Evolutionary conservation across 2,888 invertebrate genomes (phyloP).

Genomic region (Eupithecia dodoneata): DNA sequence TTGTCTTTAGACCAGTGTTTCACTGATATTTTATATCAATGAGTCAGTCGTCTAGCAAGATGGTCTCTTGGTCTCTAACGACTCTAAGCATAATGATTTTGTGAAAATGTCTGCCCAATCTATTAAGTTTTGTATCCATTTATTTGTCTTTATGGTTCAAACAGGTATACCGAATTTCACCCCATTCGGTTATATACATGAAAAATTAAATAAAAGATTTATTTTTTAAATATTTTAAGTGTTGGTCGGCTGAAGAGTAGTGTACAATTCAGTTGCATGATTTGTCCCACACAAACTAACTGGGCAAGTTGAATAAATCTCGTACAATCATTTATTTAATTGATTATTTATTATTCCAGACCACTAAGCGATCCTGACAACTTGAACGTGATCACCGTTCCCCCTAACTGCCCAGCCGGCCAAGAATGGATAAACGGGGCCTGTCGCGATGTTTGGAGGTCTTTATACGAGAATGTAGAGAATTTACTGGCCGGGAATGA

Average conservation of each 20-base stretch:
- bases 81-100: too few relatives aligned
- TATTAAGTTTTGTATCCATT: too few relatives aligned
- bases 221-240: too few relatives aligned
- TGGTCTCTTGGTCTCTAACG: background rate
- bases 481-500: background rate
- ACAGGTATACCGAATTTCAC: too few relatives aligned
- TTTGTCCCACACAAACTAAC: too few relatives aligned
- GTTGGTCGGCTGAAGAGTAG: too few relatives aligned
- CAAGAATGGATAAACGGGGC: constrained; percentile 9
- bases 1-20: background rate
- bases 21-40: background rate
- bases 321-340: background rate
- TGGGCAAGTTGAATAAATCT: too few relatives aligned
- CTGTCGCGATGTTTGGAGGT: constrained; percentile 2
- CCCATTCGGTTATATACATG: too few relatives aligned
- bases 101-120: too few relatives aligned
- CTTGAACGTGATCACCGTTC: constrained; percentile 2
- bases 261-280: too few relatives aligned
- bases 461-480: background rate
- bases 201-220: too few relatives aligned
- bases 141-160: too few relatives aligned
- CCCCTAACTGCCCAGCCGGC: background rate
- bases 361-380: background rate
- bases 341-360: background rate
- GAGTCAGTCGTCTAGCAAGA: background rate